Conservation (phyloP, 1,140 invertebrate species). For the Hirudo medicinalis region DNA sequence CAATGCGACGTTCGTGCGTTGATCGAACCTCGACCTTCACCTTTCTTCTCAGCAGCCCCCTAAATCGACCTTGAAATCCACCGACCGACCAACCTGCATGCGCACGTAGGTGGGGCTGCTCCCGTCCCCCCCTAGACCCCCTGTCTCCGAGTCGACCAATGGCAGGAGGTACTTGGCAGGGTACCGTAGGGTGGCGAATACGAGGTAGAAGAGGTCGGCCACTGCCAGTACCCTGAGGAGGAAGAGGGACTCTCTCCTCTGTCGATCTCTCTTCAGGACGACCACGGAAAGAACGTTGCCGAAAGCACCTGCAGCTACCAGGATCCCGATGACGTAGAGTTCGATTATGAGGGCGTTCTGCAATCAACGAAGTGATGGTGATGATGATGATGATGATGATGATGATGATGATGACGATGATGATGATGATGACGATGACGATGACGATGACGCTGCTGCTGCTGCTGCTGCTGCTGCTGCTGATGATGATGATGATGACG, state of each 20-base stretch:
- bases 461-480: too few species aligned
- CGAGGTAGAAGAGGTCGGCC: conserved; percentile 16
- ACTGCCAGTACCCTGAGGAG: conserved; percentile 19
- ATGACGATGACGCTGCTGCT: neutral
- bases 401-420: conserved; percentile 11
- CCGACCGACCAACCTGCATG: too few species aligned
- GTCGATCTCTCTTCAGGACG: conserved; percentile 18
- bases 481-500: conserved; percentile 6
- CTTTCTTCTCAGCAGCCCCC: too few species aligned
- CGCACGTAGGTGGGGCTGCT: too few species aligned
- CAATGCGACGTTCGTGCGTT: too few species aligned
- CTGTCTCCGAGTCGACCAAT: neutral
- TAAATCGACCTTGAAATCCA: too few species aligned
- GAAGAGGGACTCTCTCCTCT: conserved; percentile 19
- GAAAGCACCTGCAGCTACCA: conserved; percentile 14
- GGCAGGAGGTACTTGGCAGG: conserved; percentile 15
- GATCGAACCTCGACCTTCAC: too few species aligned
- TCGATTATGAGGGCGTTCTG: conserved; percentile 13
- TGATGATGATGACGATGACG: conserved; percentile 1
- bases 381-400: conserved; percentile 1
- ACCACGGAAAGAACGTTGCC: conserved; percentile 18
- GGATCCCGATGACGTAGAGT: conserved; percentile 15
- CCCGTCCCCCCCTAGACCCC: too few species aligned
- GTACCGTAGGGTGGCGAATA: conserved; percentile 17
- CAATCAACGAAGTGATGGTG: neutral